A percentile compares a stretch with the other conserved stretches of the same genome.
Conservation (phyloP, 2,888 invertebrate genomes). For the Lasioglossum figueresi region DNA sequence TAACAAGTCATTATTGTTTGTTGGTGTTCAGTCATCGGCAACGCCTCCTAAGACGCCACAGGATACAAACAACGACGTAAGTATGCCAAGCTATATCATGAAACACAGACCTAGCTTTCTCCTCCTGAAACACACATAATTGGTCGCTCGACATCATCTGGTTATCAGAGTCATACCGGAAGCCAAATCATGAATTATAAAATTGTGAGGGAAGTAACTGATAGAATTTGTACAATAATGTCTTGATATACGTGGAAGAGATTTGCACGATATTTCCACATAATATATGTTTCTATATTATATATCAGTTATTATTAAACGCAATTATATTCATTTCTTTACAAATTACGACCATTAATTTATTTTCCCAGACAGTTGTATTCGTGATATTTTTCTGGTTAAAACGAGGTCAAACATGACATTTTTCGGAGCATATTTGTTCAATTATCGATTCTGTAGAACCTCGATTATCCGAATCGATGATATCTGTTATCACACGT, state of each 20-base stretch:
- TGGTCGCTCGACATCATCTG: constrained; percentile 17
- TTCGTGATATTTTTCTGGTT: not conserved
- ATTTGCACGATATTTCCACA: not conserved
- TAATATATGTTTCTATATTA: not conserved
- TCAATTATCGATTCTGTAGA: not conserved
- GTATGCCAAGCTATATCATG: constrained; percentile 68
- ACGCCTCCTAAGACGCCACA: constrained; percentile 80
- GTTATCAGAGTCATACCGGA: not conserved
- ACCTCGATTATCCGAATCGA: constrained; percentile 5
- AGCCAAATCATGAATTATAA: constrained; percentile 22
- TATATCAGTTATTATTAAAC: not conserved
- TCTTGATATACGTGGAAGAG: not conserved
- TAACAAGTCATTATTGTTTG: constrained; percentile 80
- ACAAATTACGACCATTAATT: not conserved
- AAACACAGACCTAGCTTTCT: constrained; percentile 13
- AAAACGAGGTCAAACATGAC: not conserved
- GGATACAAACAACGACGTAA: constrained; percentile 79
- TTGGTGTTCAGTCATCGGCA: constrained; percentile 80
- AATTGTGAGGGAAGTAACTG: constrained; percentile 20
- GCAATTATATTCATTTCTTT: not conserved
- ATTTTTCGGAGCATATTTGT: not conserved
- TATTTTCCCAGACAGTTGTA: not conserved
- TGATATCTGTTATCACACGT: not conserved
- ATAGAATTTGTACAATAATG: constrained; percentile 17
- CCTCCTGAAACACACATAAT: constrained; percentile 1